phyloP scores from a whole-genome alignment of 1,140 invertebrate genomes.

The Teleopsis dalmanni region DNA sequence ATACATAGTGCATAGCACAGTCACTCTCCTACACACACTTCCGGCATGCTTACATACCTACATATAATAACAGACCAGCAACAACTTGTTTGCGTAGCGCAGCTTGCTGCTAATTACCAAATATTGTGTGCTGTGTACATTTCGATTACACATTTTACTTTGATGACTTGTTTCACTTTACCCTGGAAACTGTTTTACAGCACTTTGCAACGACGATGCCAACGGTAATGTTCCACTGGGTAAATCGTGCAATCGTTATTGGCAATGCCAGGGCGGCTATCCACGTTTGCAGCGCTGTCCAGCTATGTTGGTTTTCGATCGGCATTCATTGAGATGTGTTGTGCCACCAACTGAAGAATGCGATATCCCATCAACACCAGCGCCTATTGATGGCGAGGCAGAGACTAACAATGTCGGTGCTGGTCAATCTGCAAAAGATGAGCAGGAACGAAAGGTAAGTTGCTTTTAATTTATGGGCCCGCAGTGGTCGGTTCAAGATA shows the following conservation, averaged over 20 bases:
- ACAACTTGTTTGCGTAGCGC: no score
- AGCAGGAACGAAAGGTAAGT: slow-evolving; percentile 19
- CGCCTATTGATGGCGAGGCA: slow-evolving; percentile 50
- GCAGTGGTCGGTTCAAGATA: background rate
- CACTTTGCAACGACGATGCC: slow-evolving; percentile 77
- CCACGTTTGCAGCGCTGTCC: slow-evolving; percentile 82
- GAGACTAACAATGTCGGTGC: slow-evolving; percentile 12
- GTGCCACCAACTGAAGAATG: slow-evolving; percentile 83
- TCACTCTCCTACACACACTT: no score
- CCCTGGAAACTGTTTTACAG: no score
- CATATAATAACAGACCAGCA: no score
- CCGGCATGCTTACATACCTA: no score
- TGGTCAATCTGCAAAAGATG: slow-evolving; percentile 14
- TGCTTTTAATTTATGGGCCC: background rate
- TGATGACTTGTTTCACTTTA: no score
- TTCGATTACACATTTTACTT: no score
- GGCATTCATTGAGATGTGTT: slow-evolving; percentile 72
- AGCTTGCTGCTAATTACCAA: no score
- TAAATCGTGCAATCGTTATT: slow-evolving; percentile 87
- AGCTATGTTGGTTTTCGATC: slow-evolving; percentile 84
- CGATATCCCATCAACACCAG: slow-evolving; percentile 68
- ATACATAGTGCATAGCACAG: no score
- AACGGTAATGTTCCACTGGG: slow-evolving; percentile 62
- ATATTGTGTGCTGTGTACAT: no score
- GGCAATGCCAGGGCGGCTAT: slow-evolving; percentile 89